Conservation (phyloP, 2,888 invertebrate species). For the Brachyopa scutellaris region DNA sequence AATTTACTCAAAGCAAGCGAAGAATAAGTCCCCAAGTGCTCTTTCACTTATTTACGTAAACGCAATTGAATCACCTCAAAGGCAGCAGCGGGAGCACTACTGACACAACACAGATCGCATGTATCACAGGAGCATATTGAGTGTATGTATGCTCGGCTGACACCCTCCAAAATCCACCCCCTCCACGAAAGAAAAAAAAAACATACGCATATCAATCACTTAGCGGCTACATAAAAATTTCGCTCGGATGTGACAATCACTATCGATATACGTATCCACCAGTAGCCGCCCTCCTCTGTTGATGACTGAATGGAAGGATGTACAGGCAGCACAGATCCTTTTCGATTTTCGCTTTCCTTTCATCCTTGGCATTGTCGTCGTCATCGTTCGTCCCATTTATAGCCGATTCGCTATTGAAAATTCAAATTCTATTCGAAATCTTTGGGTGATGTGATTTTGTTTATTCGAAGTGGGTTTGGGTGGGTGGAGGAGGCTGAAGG, state of each 20-base stretch:
- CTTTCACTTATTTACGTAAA: slow-evolving; percentile 59
- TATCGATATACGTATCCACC: slow-evolving; percentile 17
- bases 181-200: too few relatives aligned
- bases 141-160: too few relatives aligned
- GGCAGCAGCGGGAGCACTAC: slow-evolving; percentile 1
- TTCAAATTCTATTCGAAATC: slow-evolving; percentile 51
- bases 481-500: background rate
- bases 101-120: background rate
- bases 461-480: background rate
- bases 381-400: slow-evolving; percentile 4
- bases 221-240: slow-evolving; percentile 50
- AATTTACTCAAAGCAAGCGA: slow-evolving; percentile 20
- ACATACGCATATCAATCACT: slow-evolving; percentile 63
- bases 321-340: slow-evolving; percentile 1
- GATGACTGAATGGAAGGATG: background rate
- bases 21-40: slow-evolving; percentile 29
- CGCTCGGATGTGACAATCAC: slow-evolving; percentile 41
- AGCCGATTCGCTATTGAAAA: slow-evolving; percentile 44
- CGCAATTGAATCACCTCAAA: slow-evolving; percentile 56
- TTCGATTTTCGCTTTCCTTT: slow-evolving; percentile 4
- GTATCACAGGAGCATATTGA: slow-evolving; percentile 2
- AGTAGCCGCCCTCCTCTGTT: background rate
- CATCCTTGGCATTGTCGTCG: background rate
- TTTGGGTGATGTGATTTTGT: slow-evolving; percentile 40
- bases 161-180: too few relatives aligned